Evolutionary conservation across 2,888 invertebrate species (phyloP), one percentile per base, ranked within the genome.

Genomic region (Asteroscopus sphinx): DNA sequence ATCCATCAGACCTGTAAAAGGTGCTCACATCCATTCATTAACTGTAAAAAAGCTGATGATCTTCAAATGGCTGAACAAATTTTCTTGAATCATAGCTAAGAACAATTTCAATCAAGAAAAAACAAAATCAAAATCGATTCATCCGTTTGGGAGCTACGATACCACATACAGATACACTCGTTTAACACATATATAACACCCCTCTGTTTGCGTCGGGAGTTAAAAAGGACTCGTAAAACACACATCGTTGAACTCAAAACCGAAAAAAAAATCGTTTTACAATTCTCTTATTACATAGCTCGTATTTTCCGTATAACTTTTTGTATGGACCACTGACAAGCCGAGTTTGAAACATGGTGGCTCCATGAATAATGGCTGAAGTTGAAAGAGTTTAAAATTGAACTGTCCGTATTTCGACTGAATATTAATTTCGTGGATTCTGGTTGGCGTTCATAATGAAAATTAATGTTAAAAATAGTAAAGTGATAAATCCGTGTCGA

Each of bases 331-430:
- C 76, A 81, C 82, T 77, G 85, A 87, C 82, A 83, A 76, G 69
- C 72, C 59, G 76, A 84, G 80, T 81, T 86, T 81, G 77, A 82
- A 89, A 87, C 85, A 83, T 82, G 79, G 76, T 81, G 75, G 80
- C 73, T 74, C 76, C 70, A 76, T 89, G 88, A 92, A 83, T 91
- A 89, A 92, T 90, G 85, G 84, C 56, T 25, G 74, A 90, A 92
- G 91, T 90, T 91, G 82, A 86, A 83, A 88, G 86, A 88, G 89
- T 88, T 89, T 88, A 85, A 87, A 89, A 87, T 87, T 87, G 83
- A 84, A 83, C 83, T 85, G 86, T 85, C 87, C 74, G 82, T 84
- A 82, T 86, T 87, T 83, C 73, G 77, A 78, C 62, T 75, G 83
- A 85, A 86, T 87, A 90, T 90, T 89, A 87, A 91, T 89, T 88